Evolutionary conservation across 2,797 vertebrate species (phyloP), one percentile per base, ranked within the genome.

Genomic region (Holocentrus rufus): DNA sequence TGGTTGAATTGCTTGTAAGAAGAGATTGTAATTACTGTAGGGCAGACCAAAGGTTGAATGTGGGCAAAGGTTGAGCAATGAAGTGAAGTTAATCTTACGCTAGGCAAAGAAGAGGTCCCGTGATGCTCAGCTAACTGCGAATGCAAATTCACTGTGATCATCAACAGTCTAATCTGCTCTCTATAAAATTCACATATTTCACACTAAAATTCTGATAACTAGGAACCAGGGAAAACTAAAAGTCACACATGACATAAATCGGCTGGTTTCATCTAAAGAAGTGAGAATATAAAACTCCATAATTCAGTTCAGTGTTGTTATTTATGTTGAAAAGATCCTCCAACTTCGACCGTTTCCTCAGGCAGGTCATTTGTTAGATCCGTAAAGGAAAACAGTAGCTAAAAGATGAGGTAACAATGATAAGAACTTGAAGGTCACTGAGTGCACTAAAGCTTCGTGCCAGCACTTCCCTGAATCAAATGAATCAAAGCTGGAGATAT

Each of bases 21-120:
- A 71, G 66, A 76, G 64, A 22, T 65, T 59, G 72, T n/a, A 64
- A 85, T 53, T 6, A 9, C 30, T 2, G 39, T 14, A 17, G 69
- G 36, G 56, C 4, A 50, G 90, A 85, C 65, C 90, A 91, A 93
- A 93, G 91, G 87, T 90, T 90, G 78, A 9, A 57, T 36, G 46
- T 13, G 90, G 68, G 79, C 92, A 94, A 93, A 94, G 93, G 92
- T 94, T 90, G 87, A 87, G 84, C 88, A 87, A 87, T 92, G 90
- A 91, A 87, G 81, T 68, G 53, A 42, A 65, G 92, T 92, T 94
- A 92, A 93, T 92, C 68, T 92, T 92, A 85, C 57, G 82, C 90
- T 65, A 90, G 46, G 67, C 36, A 49, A 66, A 68, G 54, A 77
- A 70, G 68, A 56, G 65, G 89, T 79, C 92, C 80, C 56, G 87